phyloP scores from a whole-genome alignment of 2,888 invertebrate genomes.

The Nudaria mundana region DNA sequence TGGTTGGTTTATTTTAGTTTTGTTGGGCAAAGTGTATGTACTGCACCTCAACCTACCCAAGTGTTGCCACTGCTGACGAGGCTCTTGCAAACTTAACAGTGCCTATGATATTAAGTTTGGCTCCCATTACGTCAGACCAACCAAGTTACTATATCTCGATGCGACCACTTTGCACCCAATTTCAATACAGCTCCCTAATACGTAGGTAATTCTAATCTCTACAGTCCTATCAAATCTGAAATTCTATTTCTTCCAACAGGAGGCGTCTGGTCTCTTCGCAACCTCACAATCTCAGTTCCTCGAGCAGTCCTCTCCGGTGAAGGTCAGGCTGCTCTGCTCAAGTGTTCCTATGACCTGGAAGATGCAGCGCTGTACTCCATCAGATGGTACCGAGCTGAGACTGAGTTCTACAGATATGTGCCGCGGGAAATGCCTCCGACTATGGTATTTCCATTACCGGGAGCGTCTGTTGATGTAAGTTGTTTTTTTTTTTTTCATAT shows the following conservation, averaged over 20 bases:
- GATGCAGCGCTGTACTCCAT: slow-evolving; percentile 85
- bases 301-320: slow-evolving; percentile 79
- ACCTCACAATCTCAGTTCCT: slow-evolving; percentile 75
- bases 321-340: slow-evolving; percentile 71
- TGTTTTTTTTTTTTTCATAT: neutral
- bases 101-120: too few relatives aligned
- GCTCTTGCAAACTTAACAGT: too few relatives aligned
- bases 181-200: too few relatives aligned
- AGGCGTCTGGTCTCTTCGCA: slow-evolving; percentile 71
- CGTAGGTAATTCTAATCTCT: too few relatives aligned
- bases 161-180: too few relatives aligned
- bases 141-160: too few relatives aligned
- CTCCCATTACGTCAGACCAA: too few relatives aligned
- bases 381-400: slow-evolving; percentile 86
- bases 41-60: too few relatives aligned
- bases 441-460: slow-evolving; percentile 84
- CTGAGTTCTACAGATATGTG: slow-evolving; percentile 88
- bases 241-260: slow-evolving; percentile 41
- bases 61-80: too few relatives aligned
- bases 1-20: too few relatives aligned
- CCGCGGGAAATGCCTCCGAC: slow-evolving; percentile 87
- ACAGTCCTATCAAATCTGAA: neutral
- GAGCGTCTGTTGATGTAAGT: slow-evolving; percentile 88
- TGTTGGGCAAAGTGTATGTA: too few relatives aligned
- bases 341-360: slow-evolving; percentile 82